Base-by-base conservation (phyloP, 1,140 invertebrate species). In the Brachionus calyciflorus region DNA sequence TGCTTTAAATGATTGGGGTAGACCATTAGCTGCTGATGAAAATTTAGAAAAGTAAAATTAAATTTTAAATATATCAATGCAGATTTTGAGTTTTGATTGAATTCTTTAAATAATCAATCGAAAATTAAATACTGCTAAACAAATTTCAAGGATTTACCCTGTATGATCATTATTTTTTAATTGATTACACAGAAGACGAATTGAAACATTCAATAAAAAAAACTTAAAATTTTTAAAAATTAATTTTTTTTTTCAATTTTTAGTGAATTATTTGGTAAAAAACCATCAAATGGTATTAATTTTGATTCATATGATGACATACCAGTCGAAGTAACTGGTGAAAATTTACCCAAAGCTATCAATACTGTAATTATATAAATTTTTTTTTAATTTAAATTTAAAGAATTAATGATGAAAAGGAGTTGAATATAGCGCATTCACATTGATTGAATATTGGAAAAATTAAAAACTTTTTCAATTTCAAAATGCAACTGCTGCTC, bases 281-380 rank as follows among this genome's bases (percentile, higher is more conserved):
- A 76, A 6, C 24, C 19, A 84, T 96, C 94, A 80, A 65, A 65
- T 65, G 97, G 97, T 77, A 99, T 99, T 86, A 99, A 99, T 87
- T 99, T 99, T 88, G 95, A 94, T 88, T 97, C 98, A 88, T 99
- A 99, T 87, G 96, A 99, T 88, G 95, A 98, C 88, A 99, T 99
- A 85, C 96, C 96, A 81, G 96, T 99, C 83, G 95, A 99, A 87
- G 94, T 94, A 81, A 98, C 94, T 83, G 96, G 96, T 57, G 91
- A 96, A 33, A 89, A 92, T 83, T 90, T 93, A 81, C 95, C 96
- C 75, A 84, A 88, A 79, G 90, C 92, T 83, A 97, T 98, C 87
- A 81, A 83, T 68, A 78, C 78, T 7, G 60, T 68, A 14, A 26
- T n/a, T n/a, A n/a, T n/a, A n/a, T n/a, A n/a, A 37, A n/a, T 30